Evolutionary conservation across 2,888 invertebrate species (phyloP), one percentile per base, ranked within the genome.

Genomic region (Chymomyza procnemis): DNA sequence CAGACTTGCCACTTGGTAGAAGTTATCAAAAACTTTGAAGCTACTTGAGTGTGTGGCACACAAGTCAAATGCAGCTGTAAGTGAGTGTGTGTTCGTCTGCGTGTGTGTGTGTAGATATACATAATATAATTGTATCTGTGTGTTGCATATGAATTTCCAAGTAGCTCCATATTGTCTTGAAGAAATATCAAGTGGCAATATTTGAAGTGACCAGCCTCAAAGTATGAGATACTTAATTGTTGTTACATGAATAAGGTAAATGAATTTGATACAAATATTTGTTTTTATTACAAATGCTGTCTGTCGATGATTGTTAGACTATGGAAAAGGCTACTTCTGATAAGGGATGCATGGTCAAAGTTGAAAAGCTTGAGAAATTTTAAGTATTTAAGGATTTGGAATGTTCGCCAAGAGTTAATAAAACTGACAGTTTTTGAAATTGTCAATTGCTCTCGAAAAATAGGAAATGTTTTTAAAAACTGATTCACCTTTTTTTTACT

Each of bases 21-120:
- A 55, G 64, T 57, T 54, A 48, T 56, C 55, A 70, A 71, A 6
- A 65, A 65, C 59, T 60, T 46, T 59, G 19, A 61, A 9, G 52
- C 34, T 26, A 70, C 76, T 64, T 67, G 72, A 54, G 26, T 65
- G 66, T 74, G 52, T n/a, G n/a, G n/a, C 71, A 73, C 26, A 66
- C 70, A 65, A 73, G 54, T 73, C 74, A 67, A 65, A 71, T 66
- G 71, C 73, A 61, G 54, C 48, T 47, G 48, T 68, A 64, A 67
- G 59, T 64, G 54, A 62, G 58, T 46, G 34, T 61, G 66, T n/a
- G n/a, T n/a, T n/a, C n/a, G n/a, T 58, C 34, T 16, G 5, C 41
- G 58, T 58, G 19, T 34, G 19, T n/a, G 4, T 56, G 56, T 26
- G n/a, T n/a, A n/a, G n/a, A n/a, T n/a, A n/a, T n/a, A 26, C 8